A percentile compares a stretch with the other conserved stretches of the same genome.
Evolutionary conservation across 2,113 vertebrate genomes (phyloP).

Genomic region (Mus musculus): GRCm39 chr17:86503501-86504000

Average conservation of each 20-base stretch:
- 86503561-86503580: neutral
- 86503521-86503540: neutral
- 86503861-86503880: neutral
- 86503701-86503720: neutral
- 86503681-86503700: neutral
- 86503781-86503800: neutral
- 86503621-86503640: neutral
- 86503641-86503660: neutral
- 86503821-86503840: neutral
- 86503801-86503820: neutral
- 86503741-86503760: neutral
- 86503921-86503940: neutral
- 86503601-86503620: slow-evolving; percentile 32
- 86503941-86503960: neutral
- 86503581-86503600: neutral
- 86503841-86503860: neutral
- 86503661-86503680: neutral
- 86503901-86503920: neutral
- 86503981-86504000: neutral
- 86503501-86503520: neutral
- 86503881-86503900: neutral
- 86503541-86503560: neutral
- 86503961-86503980: neutral
- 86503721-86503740: neutral
- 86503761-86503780: neutral